These are phyloP conservation scores for Crocodylus rhombifer DNA, from an alignment of 2,797 vertebrate species.

Conservation along the genomic window DNA sequence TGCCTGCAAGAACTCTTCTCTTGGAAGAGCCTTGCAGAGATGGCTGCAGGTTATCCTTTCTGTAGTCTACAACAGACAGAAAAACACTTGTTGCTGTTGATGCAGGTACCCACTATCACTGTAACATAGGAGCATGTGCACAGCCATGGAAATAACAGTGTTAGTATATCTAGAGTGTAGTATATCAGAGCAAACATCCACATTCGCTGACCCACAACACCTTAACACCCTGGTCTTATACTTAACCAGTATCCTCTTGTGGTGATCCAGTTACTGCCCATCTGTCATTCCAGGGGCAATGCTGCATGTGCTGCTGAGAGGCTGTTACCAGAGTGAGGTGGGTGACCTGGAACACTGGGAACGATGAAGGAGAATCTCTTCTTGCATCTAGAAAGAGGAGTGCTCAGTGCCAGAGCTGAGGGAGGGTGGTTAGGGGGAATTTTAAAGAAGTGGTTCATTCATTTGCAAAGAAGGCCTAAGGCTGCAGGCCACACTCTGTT, in stretches of 20 bases:
- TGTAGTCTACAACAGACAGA: neutral
- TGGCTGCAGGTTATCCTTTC: too few relatives aligned
- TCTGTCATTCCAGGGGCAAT: neutral
- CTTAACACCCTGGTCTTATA: neutral
- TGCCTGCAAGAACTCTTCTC: neutral
- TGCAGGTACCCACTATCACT: neutral
- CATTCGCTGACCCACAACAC: neutral
- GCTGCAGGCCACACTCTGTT: neutral
- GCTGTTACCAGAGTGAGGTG: neutral
- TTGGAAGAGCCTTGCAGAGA: neutral
- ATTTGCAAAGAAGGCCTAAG: neutral
- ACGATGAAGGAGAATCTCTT: neutral
- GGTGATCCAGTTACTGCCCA: fast-evolving
- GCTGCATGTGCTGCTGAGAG: neutral
- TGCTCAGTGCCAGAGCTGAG: too few relatives aligned
- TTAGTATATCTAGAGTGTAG: neutral
- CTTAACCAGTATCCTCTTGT: too few relatives aligned
- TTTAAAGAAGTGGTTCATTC: neutral
- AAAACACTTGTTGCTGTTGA: neutral
- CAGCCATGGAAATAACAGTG: too few relatives aligned
- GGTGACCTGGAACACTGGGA: neutral
- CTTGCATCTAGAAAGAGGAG: neutral
- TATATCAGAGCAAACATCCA: neutral
- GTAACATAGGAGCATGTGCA: neutral
- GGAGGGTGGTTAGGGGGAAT: neutral